Percentiles rank a stretch among this genome's conserved stretches.
Evolutionary conservation across 1,140 invertebrate species (phyloP).

Genomic region (Dermatophagoides farinae): DNA sequence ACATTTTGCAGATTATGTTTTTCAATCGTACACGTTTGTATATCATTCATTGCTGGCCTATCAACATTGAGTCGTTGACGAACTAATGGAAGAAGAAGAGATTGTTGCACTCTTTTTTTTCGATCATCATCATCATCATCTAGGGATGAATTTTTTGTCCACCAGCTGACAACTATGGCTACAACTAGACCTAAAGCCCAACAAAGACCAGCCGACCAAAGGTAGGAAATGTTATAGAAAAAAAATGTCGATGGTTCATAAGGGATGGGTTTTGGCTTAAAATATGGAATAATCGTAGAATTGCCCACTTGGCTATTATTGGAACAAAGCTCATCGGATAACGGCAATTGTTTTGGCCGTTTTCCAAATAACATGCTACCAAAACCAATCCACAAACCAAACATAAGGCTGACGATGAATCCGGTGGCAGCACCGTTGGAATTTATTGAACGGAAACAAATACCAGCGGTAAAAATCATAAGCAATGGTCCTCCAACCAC

Average conservation of each 20-base stretch:
- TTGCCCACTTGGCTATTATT: slow-evolving; percentile 11
- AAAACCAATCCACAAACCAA: slow-evolving; percentile 67
- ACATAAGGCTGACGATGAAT: slow-evolving; percentile 37
- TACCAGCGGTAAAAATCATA: slow-evolving; percentile 54
- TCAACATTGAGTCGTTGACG: not conserved
- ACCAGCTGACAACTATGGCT: slow-evolving; percentile 35
- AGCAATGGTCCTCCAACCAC: slow-evolving; percentile 55
- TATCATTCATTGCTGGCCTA: not conserved
- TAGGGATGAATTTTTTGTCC: slow-evolving; percentile 20
- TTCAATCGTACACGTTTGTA: not conserved
- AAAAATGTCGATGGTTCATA: slow-evolving; percentile 11
- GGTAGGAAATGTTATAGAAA: slow-evolving; percentile 57
- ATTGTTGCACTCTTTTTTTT: not conserved
- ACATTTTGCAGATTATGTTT: not conserved
- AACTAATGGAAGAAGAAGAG: not conserved
- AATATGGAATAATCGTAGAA: not conserved
- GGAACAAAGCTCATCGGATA: not conserved
- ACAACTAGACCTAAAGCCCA: slow-evolving; percentile 40
- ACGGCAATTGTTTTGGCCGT: not conserved
- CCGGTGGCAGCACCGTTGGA: slow-evolving; percentile 39
- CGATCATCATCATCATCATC: not conserved
- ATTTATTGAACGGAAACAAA: slow-evolving; percentile 25
- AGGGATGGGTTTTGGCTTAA: not conserved
- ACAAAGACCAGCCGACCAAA: slow-evolving; percentile 58
- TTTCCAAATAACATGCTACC: slow-evolving; percentile 26